Evolutionary conservation across 2,888 invertebrate genomes (phyloP), one percentile per base, ranked within the genome.

Genomic region (Abscondita cerata): DNA sequence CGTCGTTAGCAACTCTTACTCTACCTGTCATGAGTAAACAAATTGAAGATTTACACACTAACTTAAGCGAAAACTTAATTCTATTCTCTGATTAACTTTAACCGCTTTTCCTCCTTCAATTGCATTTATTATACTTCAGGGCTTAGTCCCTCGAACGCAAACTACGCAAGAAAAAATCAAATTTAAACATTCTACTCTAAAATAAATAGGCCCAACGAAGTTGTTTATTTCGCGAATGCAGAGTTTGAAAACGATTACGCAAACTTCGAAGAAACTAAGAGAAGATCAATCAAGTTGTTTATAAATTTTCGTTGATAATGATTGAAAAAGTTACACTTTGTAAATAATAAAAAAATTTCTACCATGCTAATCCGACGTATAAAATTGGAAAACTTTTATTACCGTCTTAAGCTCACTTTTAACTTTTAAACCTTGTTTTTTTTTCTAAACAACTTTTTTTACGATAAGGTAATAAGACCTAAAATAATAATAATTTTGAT

Each of bases 151-250:
- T n/a, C n/a, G n/a, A n/a, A n/a, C n/a, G n/a, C n/a, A n/a, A n/a
- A n/a, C n/a, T n/a, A n/a, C n/a, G n/a, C n/a, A n/a, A 25, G 6
- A 25, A 25, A 25, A 25, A 25, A 25, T 25, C 25, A 25, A 25
- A 25, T 25, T 25, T 25, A 6, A 25, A 25, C 6, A 25, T 6
- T 25, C n/a, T 25, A 4, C 25, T 25, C 25, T 25, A 25, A 25
- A 25, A 25, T 25, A 25, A 25, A 25, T 25, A 73, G 71, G 66
- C 69, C 63, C 66, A 69, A 73, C 70, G 70, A 65, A 67, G 68
- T 61, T 66, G 25, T 62, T 65, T 69, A 69, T 69, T 68, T 68
- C 61, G 52, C 62, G 65, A 65, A 61, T 64, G 56, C 31, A 18
- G 11, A 46, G 55, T 55, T 44, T 16, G 11, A 44, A 50, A 63